Evolutionary conservation across 2,888 invertebrate genomes (phyloP).

Genomic region (Orgyia antiqua): DNA sequence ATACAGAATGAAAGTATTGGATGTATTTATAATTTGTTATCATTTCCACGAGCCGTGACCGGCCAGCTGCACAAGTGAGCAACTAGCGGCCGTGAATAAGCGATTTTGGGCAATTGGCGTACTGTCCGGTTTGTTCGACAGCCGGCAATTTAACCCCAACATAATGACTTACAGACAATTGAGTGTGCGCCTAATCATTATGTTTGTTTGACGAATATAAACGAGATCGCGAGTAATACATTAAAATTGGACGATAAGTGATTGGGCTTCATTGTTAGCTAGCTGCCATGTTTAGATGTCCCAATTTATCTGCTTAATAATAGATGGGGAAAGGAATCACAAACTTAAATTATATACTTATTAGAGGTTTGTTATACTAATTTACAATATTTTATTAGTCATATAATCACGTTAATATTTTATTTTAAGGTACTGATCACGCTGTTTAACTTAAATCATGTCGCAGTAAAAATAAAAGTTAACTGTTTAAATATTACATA

Average conservation of each 20-base stretch:
- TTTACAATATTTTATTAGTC: no score
- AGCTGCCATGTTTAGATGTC: not conserved
- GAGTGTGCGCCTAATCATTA: constrained; percentile 21
- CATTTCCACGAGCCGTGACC: not conserved
- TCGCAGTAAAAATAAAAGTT: no score
- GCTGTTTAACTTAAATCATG: no score
- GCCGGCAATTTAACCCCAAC: constrained; percentile 16
- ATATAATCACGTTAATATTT: no score
- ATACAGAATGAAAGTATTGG: no score
- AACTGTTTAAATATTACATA: no score
- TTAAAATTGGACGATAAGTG: constrained; percentile 17
- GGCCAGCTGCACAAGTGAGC: constrained; percentile 56
- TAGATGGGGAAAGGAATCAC: no score
- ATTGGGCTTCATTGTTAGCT: constrained; percentile 11
- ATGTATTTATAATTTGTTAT: no score
- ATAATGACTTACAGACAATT: constrained; percentile 11
- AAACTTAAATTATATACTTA: no score
- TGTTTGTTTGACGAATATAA: constrained; percentile 37
- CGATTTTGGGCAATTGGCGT: constrained; percentile 51
- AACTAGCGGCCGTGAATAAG: constrained; percentile 71
- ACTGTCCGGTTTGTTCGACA: constrained; percentile 17
- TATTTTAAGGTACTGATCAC: no score
- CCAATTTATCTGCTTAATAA: not conserved
- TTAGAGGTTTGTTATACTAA: no score
- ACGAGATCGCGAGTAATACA: constrained; percentile 22